A percentile compares a stretch with the other conserved stretches of the same genome.
Conservation (phyloP, 2,797 vertebrate species). For the Sylvia borin region DNA sequence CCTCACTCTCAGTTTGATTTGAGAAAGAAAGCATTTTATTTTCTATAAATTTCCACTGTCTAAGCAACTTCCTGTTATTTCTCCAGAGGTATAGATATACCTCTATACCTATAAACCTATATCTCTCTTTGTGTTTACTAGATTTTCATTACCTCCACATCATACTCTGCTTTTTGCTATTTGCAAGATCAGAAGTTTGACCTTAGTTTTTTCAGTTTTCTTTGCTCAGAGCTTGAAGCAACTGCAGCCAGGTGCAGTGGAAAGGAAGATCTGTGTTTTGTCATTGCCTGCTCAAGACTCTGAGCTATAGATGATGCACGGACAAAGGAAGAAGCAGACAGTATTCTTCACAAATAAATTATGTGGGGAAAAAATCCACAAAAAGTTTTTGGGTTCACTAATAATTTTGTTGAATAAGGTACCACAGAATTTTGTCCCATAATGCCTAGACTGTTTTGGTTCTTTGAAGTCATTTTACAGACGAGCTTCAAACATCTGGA, state of each 20-base stretch:
- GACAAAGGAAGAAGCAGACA: neutral
- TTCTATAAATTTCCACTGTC: neutral
- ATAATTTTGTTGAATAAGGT: neutral
- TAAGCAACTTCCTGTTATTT: neutral
- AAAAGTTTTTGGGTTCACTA: neutral
- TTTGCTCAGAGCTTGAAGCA: neutral
- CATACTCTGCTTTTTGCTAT: neutral
- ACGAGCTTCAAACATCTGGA: neutral
- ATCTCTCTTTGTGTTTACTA: neutral
- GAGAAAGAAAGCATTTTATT: neutral
- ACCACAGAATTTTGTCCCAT: neutral
- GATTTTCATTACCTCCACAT: neutral
- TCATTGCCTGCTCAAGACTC: neutral
- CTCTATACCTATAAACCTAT: too few species aligned
- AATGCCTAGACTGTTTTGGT: neutral
- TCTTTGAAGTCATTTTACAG: neutral
- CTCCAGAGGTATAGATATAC: neutral
- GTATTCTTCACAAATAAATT: neutral
- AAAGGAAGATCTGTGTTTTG: neutral
- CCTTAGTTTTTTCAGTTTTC: neutral
- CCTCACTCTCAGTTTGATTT: neutral
- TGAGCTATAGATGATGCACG: neutral
- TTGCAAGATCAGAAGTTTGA: neutral
- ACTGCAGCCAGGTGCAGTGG: neutral
- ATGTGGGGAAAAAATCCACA: accelerated